Evolutionary conservation across 2,797 vertebrate species (phyloP), one percentile per base, ranked within the genome.

Genomic region (Acridotheres tristis): DNA sequence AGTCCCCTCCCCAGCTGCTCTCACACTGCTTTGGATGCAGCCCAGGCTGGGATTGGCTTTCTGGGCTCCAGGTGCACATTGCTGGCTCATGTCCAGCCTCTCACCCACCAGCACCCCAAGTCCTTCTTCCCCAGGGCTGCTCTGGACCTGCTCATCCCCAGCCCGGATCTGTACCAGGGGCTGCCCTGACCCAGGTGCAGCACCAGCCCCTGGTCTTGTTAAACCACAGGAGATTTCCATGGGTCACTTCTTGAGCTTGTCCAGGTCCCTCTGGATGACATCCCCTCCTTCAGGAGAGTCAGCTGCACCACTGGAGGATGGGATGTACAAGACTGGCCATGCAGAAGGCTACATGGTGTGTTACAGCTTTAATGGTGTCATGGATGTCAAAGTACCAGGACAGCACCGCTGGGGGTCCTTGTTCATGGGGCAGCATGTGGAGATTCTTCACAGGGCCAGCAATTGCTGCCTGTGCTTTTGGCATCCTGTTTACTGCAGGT

Each of bases 311-410:
- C 76, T 29, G 53, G 36, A 48, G 50, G 50, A 19, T 38, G 40
- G n/a, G 27, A 47, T 26, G 50, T 38, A 20, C n/a, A 45, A 30
- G 63, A 18, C 55, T 61, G 62, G 15, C 23, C 16, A 4, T 61
- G 77, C n/a, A 89, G 85, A 62, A 30, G 53, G 57, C 22, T 47
- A 0, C 0, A 0, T 9, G 57, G 26, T 45, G 0, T 36, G 5
- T 65, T 30, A 57, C n/a, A 89, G 55, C 34, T 69, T 48, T 25
- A 62, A n/a, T 36, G 51, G 36, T 67, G 22, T 17, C 30, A 20
- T 7, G 21, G 23, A 11, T 80, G 65, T 47, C 51, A 58, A 40
- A 82, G 53, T n/a, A 21, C 30, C 45, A 47, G 58, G 40, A n/a
- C 8, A 68, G 62, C 10, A 29, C 36, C 22, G 10, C 30, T 55